Evolutionary conservation across 2,797 vertebrate species (phyloP).

Genomic region (Leuciscus waleckii): DNA sequence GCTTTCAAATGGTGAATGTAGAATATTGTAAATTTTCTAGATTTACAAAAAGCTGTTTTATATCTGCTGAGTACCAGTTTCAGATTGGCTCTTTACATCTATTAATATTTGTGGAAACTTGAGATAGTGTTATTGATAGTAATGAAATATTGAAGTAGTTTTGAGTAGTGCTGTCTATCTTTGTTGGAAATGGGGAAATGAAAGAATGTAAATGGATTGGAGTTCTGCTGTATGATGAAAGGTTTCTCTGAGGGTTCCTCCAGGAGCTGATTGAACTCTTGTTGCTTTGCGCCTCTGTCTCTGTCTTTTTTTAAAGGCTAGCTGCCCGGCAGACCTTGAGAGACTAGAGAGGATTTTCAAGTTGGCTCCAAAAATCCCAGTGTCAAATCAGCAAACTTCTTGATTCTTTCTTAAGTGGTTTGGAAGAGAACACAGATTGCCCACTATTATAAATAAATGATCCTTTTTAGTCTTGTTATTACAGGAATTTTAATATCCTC

Average conservation of each 20-base stretch:
- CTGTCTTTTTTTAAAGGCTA: constrained; percentile 10
- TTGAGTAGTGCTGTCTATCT: not conserved
- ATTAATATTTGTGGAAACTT: not conserved
- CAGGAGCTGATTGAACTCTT: constrained; percentile 9
- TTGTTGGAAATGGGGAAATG: constrained; percentile 3
- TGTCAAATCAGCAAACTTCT: not conserved
- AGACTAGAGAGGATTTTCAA: not conserved
- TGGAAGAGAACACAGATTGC: not conserved
- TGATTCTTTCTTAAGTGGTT: not conserved
- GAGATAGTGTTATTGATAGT: not conserved
- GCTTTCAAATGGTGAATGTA: not conserved
- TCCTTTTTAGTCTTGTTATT: not conserved
- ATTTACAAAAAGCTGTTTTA: constrained; percentile 21
- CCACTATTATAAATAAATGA: not conserved
- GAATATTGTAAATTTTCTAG: not conserved
- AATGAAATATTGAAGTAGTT: constrained; percentile 5
- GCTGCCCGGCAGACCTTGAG: not conserved
- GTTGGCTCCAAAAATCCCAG: not conserved
- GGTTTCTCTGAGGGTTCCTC: constrained; percentile 1
- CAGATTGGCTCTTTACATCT: not conserved
- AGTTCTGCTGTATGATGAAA: constrained; percentile 22
- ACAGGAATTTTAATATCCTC: not conserved
- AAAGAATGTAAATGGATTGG: constrained; percentile 10
- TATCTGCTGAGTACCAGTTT: not conserved
- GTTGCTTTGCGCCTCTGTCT: not conserved